Base-by-base conservation (phyloP, 2,797 vertebrate species). In the Helicolenus hilgendorfi region DNA sequence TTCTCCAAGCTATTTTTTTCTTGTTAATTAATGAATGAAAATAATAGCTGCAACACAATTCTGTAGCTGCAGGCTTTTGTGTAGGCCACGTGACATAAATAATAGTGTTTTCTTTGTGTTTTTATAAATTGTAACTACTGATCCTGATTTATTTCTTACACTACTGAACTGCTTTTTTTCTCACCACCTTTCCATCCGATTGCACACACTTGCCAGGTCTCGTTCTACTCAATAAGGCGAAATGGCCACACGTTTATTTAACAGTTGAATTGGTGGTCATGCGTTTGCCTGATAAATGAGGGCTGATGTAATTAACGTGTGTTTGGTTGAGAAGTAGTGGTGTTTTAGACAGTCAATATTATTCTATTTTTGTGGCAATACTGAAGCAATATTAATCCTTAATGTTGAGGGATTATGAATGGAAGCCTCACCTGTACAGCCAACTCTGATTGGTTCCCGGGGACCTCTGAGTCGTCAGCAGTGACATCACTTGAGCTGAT, bases 301-400 rank as follows among this genome's bases (percentile, higher is more conserved):
- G 96, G 94, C 92, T 91, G 68, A 72, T 67, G 71, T 91, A 78
- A 83, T 90, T 81, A 85, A 84, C 67, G 60, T 72, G 83, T 84
- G 76, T 87, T 92, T 69, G 85, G 81, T 86, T 83, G 85, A 92
- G 78, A 94, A 91, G 94, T 95, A 88, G 92, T 91, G 72, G 89
- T 94, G 96, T 92, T 75, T 53, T 94, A 87, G 88, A 90, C 89
- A 11, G 83, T 95, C 79, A 14, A 86, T 95, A 82, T 94, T 91
- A 87, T 92, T 91, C 91, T 92, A 83, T 96, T 96, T 95, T 92
- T 93, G 94, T 96, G 96, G 95, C 96, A 97, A 97, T 97, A 98
- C 94, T 94, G 93, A 97, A 97, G 97, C 97, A 97, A 98, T 98
- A 98, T 96, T 94, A 95, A 94, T 95, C 92, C 92, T 94, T 89